Conservation (phyloP, 2,888 invertebrate genomes). For the Pristionchus arcanus region DNA sequence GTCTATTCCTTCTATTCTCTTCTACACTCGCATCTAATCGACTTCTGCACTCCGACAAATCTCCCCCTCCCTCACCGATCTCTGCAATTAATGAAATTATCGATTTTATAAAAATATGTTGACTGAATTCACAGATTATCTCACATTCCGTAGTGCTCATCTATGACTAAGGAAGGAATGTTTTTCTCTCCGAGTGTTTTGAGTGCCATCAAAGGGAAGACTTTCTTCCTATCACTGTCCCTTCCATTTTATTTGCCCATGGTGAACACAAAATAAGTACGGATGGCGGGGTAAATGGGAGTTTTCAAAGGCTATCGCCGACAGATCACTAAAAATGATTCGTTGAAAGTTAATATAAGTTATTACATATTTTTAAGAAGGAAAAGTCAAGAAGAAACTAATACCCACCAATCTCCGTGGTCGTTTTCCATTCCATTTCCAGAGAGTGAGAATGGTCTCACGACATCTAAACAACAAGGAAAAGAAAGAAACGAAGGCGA, state of each 20-base stretch:
- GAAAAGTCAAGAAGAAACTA: background rate
- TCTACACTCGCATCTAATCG: conserved; percentile 53
- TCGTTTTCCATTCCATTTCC: conserved; percentile 40
- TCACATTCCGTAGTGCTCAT: background rate
- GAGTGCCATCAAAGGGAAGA: conserved; percentile 2
- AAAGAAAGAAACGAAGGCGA: no score
- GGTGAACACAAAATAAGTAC: background rate
- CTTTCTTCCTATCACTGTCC: conserved; percentile 12
- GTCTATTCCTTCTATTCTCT: conserved; percentile 53
- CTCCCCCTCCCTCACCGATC: conserved; percentile 17
- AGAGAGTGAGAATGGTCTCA: background rate
- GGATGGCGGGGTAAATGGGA: background rate
- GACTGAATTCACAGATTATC: background rate
- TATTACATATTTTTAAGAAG: background rate
- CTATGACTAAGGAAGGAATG: background rate
- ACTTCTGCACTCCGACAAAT: conserved; percentile 32
- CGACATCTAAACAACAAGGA: background rate
- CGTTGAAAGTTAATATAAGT: no score
- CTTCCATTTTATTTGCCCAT: background rate
- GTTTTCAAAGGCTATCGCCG: background rate
- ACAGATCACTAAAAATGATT: background rate
- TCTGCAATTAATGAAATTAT: background rate
- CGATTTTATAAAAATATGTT: background rate
- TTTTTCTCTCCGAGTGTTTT: conserved; percentile 13
- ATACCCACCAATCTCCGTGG: conserved; percentile 10